Evolutionary conservation across 1,140 invertebrate species (phyloP).

Genomic region (Apis cerana): DNA sequence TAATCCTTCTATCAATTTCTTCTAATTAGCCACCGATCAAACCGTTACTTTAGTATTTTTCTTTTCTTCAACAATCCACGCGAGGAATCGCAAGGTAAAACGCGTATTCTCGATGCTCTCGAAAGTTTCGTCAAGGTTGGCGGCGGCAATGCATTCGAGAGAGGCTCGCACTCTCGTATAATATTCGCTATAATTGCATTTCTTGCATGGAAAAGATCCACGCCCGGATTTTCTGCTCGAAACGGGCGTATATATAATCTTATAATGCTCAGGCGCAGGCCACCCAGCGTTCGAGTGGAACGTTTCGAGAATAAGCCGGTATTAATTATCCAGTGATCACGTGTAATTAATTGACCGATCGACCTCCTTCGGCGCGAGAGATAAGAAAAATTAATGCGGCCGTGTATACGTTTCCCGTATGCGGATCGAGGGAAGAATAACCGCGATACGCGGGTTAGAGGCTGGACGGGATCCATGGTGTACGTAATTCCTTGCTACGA

Average conservation of each 20-base stretch:
- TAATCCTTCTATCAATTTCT: no score
- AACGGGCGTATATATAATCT: not conserved
- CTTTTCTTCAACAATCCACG: not conserved
- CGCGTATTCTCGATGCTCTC: not conserved
- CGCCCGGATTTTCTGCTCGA: constrained; percentile 14
- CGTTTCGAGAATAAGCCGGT: constrained; percentile 43
- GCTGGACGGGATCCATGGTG: not conserved
- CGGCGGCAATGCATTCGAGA: no score
- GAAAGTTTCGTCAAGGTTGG: not conserved
- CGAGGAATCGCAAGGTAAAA: not conserved
- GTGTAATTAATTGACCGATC: constrained; percentile 60
- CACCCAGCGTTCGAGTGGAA: constrained; percentile 40
- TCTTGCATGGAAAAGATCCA: not conserved
- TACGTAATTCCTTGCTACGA: not conserved
- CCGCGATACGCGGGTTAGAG: not conserved
- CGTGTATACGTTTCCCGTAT: not conserved
- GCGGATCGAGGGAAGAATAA: not conserved
- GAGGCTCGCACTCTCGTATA: no score
- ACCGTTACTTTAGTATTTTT: not conserved
- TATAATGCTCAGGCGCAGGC: not conserved
- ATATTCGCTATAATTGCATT: constrained; percentile 4
- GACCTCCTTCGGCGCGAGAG: constrained; percentile 37
- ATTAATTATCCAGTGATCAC: constrained; percentile 58
- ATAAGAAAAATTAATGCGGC: constrained; percentile 48
- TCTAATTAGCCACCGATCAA: no score